Conservation (phyloP, 2,888 invertebrate genomes). For the Drosophila mercatorum region DNA sequence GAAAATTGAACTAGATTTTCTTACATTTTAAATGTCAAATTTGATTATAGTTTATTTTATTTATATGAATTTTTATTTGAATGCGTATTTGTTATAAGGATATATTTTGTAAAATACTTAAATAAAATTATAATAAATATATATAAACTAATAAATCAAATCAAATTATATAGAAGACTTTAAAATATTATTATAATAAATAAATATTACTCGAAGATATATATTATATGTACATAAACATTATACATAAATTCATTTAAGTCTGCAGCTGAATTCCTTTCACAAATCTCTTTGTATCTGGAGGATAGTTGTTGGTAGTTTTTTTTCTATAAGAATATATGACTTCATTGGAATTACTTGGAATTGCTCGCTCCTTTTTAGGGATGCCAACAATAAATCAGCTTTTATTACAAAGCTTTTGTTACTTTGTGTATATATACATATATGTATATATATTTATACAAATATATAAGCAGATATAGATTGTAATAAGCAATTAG, state of each 20-base stretch:
- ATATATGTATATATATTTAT: slow-evolving; percentile 19
- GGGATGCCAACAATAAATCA: slow-evolving; percentile 67
- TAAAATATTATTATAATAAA: no score
- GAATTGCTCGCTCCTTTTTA: slow-evolving; percentile 53
- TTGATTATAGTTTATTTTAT: no score
- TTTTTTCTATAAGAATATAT: slow-evolving; percentile 19
- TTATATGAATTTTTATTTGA: no score
- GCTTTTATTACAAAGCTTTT: slow-evolving; percentile 55
- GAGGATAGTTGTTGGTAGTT: slow-evolving; percentile 26
- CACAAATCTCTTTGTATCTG: neutral
- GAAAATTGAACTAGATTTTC: no score
- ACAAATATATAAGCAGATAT: slow-evolving; percentile 12
- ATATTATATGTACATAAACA: neutral
- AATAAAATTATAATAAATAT: no score
- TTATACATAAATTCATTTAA: no score
- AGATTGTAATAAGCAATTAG: slow-evolving; percentile 51
- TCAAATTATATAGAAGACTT: no score
- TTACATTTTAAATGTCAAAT: no score
- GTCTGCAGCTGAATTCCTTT: neutral
- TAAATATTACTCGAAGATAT: no score
- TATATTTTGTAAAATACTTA: no score
- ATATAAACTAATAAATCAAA: no score
- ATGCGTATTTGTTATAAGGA: no score
- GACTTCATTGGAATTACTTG: slow-evolving; percentile 49
- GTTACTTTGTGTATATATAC: slow-evolving; percentile 26